Evolutionary conservation across 1,140 invertebrate species (phyloP), one percentile per base, ranked within the genome.

Genomic region (Diorhabda sublineata): DNA sequence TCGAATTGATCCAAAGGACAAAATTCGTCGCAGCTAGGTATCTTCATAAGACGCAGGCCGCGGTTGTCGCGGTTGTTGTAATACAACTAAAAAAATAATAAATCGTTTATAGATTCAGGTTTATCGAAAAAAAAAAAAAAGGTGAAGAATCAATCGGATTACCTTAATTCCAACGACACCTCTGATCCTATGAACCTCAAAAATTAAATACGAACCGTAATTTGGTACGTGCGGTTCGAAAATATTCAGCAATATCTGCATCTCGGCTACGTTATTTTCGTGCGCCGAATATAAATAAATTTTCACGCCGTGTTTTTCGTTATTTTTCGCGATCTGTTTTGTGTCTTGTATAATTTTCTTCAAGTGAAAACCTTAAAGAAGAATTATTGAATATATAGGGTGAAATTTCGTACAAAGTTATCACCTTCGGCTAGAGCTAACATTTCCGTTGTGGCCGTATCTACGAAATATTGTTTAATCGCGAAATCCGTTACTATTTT

Each of bases 251-350:
- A 87, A 85, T 5, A 84, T 78, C 42, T 92, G 76, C 7, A 93
- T 74, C 67, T 89, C 87, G 0, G 87, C 85, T 4, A 93, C 77
- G 3, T 90, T 92, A 3, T 87, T 87, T 75, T 94, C 92, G 74
- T 94, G 91, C 3, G 87, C 88, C 3, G 87, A 83, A 74, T 90
- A 91, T 68, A 89, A 84, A 63, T 83, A 87, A 69, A 91, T 84
- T 77, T 90, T 90, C 4, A 85, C 81, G 4, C 78, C 74, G 2
- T 85, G 85, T 41, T 81, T 78, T 41, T 87, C 66, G 9, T 69
- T 84, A n/a, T 77, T 81, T 4, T 83, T 74, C 8, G 79, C 77
- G 43, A 41, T 60, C 8, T 3, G 44, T 45, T 45, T 67, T 8
- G 58, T 61, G 43, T 61, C 66, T 7, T 67, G 43, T 42, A 67